Base-by-base conservation (phyloP, 2,113 vertebrate genomes). In the Heliornis fulica region DNA sequence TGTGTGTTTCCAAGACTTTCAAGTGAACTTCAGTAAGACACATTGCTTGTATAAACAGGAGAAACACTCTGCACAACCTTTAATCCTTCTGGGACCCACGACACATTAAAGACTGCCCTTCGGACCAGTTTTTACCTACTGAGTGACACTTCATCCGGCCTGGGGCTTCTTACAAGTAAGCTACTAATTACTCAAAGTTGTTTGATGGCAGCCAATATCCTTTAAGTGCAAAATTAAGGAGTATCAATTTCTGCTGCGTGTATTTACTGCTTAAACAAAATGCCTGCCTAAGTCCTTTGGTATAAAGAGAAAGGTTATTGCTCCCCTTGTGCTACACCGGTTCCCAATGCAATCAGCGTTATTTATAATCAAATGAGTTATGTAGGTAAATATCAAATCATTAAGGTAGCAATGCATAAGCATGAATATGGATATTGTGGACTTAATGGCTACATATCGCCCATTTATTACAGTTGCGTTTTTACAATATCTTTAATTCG, bases 401-500 rank as follows among this genome's bases (percentile, higher is more conserved):
- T 69, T 84, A 82, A 89, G 76, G 72, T 81, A 91, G 88, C 80
- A 74, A 77, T 10, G 61, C 70, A 12, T 29, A 92, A 89, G 41
- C 90, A 95, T 81, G 93, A 94, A 97, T 91, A 95, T 83, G 92
- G 93, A 96, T 93, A 89, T 83, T 89, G 79, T 83, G 94, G 93
- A 89, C 75, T 95, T 97, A 97, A 94, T 87, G 94, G 91, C 83
- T 86, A 64, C 78, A 77, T 56, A 82, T 92, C 80, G 95, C 91
- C 91, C 25, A 43, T 97, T 97, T 90, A 94, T 97, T 97, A 97
- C 90, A 89, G 95, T 8, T 65, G 79, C 76, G 89, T 96, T 97
- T 97, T 94, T 91, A 97, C 95, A 96, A 93, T 97, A 97, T 97
- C 94, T 97, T 97, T 97, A 97, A 97, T 97, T 97, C 90, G 34